Evolutionary conservation across 2,113 vertebrate genomes (phyloP).

Genomic region (Ctenodactylus gundi): DNA sequence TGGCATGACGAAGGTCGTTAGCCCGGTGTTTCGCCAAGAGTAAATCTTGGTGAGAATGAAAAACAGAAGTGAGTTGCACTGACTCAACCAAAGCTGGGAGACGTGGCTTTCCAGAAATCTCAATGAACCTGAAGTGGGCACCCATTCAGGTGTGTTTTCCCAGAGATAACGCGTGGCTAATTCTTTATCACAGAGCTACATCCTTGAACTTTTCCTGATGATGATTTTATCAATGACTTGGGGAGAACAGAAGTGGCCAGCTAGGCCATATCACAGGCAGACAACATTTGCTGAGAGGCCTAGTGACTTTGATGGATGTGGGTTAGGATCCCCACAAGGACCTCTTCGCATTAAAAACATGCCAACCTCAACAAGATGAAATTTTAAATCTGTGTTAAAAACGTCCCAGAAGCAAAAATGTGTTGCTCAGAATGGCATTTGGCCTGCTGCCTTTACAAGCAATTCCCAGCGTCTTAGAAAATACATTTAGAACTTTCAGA

Average conservation of each 20-base stretch:
- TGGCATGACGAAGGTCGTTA: not conserved
- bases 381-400: conserved; percentile 60
- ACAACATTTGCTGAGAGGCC: not conserved
- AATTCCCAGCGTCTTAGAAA: conserved; percentile 47
- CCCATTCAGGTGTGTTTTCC: not conserved
- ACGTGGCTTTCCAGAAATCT: not conserved
- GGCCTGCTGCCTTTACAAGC: conserved; percentile 29
- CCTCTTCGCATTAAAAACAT: not conserved
- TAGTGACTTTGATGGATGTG: not conserved
- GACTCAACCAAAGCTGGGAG: not conserved
- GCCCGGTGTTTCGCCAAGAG: not conserved
- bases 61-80: not conserved
- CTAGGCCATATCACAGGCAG: not conserved
- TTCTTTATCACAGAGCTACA: not conserved
- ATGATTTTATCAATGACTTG: not conserved
- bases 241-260: not conserved
- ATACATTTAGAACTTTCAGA: conserved; percentile 7
- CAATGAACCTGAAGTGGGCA: not conserved
- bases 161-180: not conserved
- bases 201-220: not conserved
- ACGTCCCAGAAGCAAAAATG: conserved; percentile 34
- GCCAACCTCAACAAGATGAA: conserved; percentile 31
- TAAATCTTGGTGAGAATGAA: not conserved
- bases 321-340: not conserved
- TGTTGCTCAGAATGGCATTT: conserved; percentile 62